Evolutionary conservation across 2,113 vertebrate species (phyloP).

Genomic region (Dasyurus viverrinus): DNA sequence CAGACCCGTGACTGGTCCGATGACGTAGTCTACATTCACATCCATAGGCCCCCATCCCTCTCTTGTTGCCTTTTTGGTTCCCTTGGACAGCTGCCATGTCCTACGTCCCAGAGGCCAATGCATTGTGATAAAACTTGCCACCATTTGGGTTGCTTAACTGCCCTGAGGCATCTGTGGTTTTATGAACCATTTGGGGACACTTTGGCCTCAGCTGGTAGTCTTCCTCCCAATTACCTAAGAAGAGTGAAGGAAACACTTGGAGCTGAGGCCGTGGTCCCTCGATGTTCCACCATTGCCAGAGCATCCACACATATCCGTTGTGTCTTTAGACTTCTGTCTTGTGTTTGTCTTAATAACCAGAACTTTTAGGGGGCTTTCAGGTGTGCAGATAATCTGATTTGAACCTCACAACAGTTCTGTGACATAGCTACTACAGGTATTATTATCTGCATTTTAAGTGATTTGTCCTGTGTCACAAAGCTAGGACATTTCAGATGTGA

Average conservation of each 20-base stretch:
- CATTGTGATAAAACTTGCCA: background rate
- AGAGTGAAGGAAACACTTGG: background rate
- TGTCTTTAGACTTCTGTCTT: background rate
- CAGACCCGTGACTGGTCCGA: background rate
- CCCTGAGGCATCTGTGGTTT: background rate
- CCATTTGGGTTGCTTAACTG: background rate
- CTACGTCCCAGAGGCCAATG: background rate
- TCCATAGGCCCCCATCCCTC: background rate
- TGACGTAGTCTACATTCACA: background rate
- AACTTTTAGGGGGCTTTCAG: background rate
- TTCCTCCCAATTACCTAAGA: background rate
- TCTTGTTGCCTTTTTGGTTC: background rate
- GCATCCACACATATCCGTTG: background rate
- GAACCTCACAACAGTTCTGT: background rate
- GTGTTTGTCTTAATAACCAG: background rate
- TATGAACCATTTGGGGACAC: background rate
- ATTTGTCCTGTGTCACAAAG: background rate
- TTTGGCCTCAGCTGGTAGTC: background rate
- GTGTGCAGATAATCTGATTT: background rate
- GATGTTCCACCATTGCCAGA: background rate
- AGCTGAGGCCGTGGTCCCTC: background rate
- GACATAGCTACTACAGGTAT: background rate
- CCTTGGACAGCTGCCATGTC: background rate
- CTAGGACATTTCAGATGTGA: no score
- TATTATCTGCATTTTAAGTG: background rate